phyloP scores from a whole-genome alignment of 2,113 vertebrate genomes.

The Vulpes ferrilata region DNA sequence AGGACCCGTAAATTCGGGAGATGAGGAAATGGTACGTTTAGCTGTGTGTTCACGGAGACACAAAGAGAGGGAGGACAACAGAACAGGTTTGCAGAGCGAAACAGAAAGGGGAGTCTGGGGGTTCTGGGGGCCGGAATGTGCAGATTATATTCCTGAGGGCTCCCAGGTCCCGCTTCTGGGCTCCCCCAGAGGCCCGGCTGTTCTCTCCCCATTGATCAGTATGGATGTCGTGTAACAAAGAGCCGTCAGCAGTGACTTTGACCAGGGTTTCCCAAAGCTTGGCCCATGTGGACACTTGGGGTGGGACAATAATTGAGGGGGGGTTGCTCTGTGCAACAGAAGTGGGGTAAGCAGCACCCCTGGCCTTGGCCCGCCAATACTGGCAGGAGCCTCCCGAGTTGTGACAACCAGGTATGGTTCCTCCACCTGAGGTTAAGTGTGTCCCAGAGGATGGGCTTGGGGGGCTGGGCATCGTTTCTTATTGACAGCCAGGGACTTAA shows the following conservation, averaged over 20 bases:
- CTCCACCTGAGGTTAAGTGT: accelerated
- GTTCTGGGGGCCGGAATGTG: neutral
- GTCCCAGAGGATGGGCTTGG: no score
- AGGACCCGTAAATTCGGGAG: neutral
- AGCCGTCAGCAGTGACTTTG: neutral
- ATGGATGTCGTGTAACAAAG: neutral
- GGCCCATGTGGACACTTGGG: neutral
- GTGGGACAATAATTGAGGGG: accelerated
- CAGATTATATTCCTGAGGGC: neutral
- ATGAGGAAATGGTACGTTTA: neutral
- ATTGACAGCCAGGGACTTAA: neutral
- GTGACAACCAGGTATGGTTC: neutral
- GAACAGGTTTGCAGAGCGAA: neutral
- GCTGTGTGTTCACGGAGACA: neutral
- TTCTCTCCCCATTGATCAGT: neutral
- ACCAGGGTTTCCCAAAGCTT: neutral
- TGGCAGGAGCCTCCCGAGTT: neutral
- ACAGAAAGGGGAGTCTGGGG: neutral
- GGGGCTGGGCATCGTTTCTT: neutral
- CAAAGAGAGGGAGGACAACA: neutral
- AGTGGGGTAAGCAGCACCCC: accelerated
- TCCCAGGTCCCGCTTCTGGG: no score
- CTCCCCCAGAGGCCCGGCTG: neutral
- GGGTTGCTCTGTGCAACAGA: neutral
- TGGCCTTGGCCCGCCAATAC: no score